These are phyloP conservation scores for Chaetodon trifasciatus DNA, from an alignment of 2,797 vertebrate genomes.

Conservation along the genomic window DNA sequence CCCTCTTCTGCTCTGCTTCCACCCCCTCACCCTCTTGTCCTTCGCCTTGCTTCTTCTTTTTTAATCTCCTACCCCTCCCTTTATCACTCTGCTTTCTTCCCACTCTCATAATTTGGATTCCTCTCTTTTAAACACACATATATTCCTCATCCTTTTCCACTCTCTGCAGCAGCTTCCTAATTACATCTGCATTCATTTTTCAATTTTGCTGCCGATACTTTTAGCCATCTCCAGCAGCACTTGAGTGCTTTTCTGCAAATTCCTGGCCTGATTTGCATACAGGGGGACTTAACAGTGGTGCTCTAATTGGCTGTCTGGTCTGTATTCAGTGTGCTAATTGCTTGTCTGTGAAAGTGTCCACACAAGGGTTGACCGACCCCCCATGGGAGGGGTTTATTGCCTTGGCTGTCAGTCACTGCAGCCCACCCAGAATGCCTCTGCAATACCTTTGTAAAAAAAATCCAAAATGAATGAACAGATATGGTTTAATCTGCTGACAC, in stretches of 20 bases:
- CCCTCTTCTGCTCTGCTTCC: conserved; percentile 44
- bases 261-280: conserved; percentile 64
- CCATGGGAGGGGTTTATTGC: conserved; percentile 35
- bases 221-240: conserved; percentile 32
- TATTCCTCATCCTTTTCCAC: conserved; percentile 16
- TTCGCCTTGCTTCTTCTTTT: conserved; percentile 44
- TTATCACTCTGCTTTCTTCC: conserved; percentile 34
- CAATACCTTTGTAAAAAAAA: conserved; percentile 4
- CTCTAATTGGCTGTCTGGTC: conserved; percentile 72
- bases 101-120: conserved; percentile 49
- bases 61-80: conserved; percentile 35
- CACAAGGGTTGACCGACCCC: conserved; percentile 39
- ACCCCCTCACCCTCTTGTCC: conserved; percentile 64
- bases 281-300: conserved; percentile 38
- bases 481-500: neutral
- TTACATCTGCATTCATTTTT: conserved; percentile 46
- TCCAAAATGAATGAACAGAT: neutral
- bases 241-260: conserved; percentile 53
- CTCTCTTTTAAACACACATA: conserved; percentile 35
- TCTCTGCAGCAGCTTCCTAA: conserved; percentile 35
- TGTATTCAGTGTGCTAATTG: conserved; percentile 72
- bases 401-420: conserved; percentile 53
- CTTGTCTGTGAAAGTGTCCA: conserved; percentile 66
- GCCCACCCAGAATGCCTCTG: conserved; percentile 43
- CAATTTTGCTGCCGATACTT: conserved; percentile 17